A percentile compares a stretch with the other conserved stretches of the same genome.
phyloP scores from a whole-genome alignment of 2,113 vertebrate species.

The Sinocyclocheilus anophthalmus region DNA sequence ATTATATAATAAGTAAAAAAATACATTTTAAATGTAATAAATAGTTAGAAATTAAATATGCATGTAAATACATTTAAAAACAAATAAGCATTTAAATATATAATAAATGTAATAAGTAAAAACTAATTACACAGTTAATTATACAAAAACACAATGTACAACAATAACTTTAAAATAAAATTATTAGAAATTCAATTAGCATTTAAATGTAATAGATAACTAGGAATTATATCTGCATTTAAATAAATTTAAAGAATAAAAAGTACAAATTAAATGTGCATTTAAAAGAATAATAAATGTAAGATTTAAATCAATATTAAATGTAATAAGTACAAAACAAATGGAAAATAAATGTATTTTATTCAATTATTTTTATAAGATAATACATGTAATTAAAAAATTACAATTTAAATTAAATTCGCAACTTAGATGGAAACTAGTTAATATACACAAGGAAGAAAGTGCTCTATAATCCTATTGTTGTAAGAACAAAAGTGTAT shows the following conservation, averaged over 20 bases:
- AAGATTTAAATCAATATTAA: not conserved
- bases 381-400: not conserved
- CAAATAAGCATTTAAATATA: too few species aligned
- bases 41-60: not conserved
- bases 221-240: too few species aligned
- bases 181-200: too few species aligned
- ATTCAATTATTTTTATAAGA: too few species aligned
- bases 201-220: too few species aligned
- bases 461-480: not conserved
- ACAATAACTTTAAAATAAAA: too few species aligned
- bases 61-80: not conserved
- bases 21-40: not conserved
- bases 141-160: too few species aligned
- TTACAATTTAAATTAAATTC: not conserved
- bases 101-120: too few species aligned
- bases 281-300: not conserved
- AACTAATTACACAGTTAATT: too few species aligned
- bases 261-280: not conserved
- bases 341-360: too few species aligned
- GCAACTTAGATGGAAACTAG: not conserved
- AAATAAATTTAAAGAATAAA: too few species aligned
- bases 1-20: not conserved
- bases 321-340: too few species aligned
- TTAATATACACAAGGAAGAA: not conserved
- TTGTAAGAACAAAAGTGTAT: not conserved